Evolutionary conservation across 2,797 vertebrate species (phyloP), one percentile per base, ranked within the genome.

Genomic region (Lithobates pipiens): DNA sequence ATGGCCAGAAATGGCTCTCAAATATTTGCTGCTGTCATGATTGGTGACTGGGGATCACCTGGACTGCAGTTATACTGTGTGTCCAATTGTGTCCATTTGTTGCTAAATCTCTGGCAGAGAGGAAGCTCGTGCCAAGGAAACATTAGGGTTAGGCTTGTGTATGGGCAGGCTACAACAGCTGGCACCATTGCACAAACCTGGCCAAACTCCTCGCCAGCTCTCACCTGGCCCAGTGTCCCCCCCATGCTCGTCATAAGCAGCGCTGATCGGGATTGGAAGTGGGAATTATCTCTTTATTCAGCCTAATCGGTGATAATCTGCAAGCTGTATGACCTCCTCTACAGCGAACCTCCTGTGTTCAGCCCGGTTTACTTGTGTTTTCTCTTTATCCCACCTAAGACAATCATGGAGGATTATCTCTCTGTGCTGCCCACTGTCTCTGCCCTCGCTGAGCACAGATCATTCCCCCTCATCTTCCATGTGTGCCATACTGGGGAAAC

Each of bases 391-490:
- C 78, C 39, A 15, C 63, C 36, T 76, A 50, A 80, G 42, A 80
- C 77, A 80, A 85, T 85, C 84, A 85, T 13, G 21, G 18, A 29
- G 70, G 77, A 85, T 85, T 76, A 76, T n/a, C 71, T 25, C 71
- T 25, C 11, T 15, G 16, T 1, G 27, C 78, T 1, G 42, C 32
- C 57, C 70, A n/a, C 70, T 21, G 44, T 13, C 32, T 44, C 29
- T 2, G 3, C 75, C 39, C 65, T 83, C 74, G 50, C 74, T 15
- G 34, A 23, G 10, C 39, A 44, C 9, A 63, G n/a, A 77, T 71
- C 61, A 34, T 61, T 71, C 29, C 36, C 63, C 39, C 50, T 15
- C 13, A 50, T 34, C 21, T 67, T 10, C 1, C 13, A 54, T 54
- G 50, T 15, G 15, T 46, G 15, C 50, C 16, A 5, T 54, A 18